Evolutionary conservation across 2,797 vertebrate species (phyloP), one percentile per base, ranked within the genome.

Genomic region (Siniperca scherzeri): DNA sequence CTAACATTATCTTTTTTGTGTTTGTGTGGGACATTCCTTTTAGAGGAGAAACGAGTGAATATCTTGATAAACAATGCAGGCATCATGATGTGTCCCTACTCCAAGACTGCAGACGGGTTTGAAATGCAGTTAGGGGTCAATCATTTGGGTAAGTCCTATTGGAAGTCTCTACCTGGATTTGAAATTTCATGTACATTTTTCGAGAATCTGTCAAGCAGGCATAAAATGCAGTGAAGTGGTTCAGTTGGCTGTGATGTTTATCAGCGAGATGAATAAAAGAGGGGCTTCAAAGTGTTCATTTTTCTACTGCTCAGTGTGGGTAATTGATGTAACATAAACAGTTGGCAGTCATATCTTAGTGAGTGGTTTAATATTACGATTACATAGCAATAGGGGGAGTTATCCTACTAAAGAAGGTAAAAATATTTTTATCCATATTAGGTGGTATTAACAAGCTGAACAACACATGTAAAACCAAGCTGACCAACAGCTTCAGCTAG

Each of bases 91-190:
- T 96, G 96, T 73, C 96, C 96, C 21, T 93, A 96, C 87, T 96
- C 93, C 67, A 96, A 96, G 92, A 97, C 96, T 2, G 79, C 21
- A 0, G 96, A 96, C 55, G 96, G 95, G 11, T 97, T 94, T 82
- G 96, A 97, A 88, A 94, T 96, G 95, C 96, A 97, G 88, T 77
- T 97, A 40, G 96, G 96, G 4, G 95, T 97, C 70, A 97, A 97
- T 87, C 96, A 97, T 87, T 89, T 97, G 78, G 96, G 96, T 96
- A 84, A 94, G 91, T 86, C 50, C 1, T 2, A 21, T 1, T 55
- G 19, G 21, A 77, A 52, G 46, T 30, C 7, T 46, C 7, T 55
- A 25, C 17, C 9, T 40, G 7, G 1, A 62, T 66, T 56, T 38
- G 16, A 27, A 30, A 13, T 56, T 21, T 56, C 17, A 38, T 22